Base-by-base conservation (phyloP, 1,140 invertebrate genomes). In the Cardiocondyla obscurior region DNA sequence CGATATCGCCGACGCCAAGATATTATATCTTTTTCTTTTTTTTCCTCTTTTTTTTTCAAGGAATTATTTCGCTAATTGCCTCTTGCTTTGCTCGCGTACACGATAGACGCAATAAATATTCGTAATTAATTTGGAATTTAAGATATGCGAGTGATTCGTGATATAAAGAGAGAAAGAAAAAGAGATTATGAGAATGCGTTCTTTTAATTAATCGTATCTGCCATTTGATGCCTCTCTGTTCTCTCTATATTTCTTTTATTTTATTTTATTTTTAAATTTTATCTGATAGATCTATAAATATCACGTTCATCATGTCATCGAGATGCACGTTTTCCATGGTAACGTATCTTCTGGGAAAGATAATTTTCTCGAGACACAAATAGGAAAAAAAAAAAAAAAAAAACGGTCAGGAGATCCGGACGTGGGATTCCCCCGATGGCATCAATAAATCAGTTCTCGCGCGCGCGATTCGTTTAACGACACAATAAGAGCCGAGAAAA, bases 401-500 rank as follows among this genome's bases (percentile, higher is more conserved):
- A 88, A 33, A 64, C 42, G 70, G 82, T 60, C 2, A 36, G 51
- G 65, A 83, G 57, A 83, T 79, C 81, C 72, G 58, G 69, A 46
- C 70, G 62, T 85, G 90, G 88, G 88, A 92, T 91, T 91, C 91
- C 86, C 90, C 87, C 90, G 87, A 74, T 76, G 90, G 87, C 85
- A 46, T 82, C 84, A 84, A 92, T 92, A 92, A 92, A 92, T 92
- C 90, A 91, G 67, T 65, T 60, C 60, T 25, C 74, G 77, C 79
- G 85, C 88, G 84, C 74, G 69, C n/a, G n/a, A n/a, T n/a, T 82
- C 85, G 83, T 60, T 84, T 72, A 84, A 89, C 84, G 85, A 82
- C 82, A 85, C 81, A 85, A 87, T 87, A 81, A 57, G 84, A 89
- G 83, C 89, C 72, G 87, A 91, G 90, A 91, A 92, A 92, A 92